Base-by-base conservation (phyloP, 2,888 invertebrate species). In the Andricus quercusramuli region DNA sequence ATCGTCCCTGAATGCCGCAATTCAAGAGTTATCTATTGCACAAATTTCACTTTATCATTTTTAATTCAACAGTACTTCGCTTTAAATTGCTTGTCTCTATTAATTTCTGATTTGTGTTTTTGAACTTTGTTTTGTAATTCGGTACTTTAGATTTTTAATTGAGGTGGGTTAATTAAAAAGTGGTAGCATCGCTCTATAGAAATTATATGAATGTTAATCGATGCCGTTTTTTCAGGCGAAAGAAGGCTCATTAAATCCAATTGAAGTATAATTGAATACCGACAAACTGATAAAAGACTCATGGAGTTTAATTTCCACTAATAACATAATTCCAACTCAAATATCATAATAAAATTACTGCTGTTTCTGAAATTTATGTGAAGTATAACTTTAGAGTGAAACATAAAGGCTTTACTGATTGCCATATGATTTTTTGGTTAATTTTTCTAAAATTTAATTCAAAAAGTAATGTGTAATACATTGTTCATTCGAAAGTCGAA, bases 1-100 rank as follows among this genome's bases (percentile, higher is more conserved):
- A 56, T 56, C 56, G n/a, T 37, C 51, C 4, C 74, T 74, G 56
- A 74, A 74, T 74, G 37, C 56, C 29, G 6, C 32, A 29, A 74
- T 74, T 51, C 32, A 74, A 67, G 15, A 70, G 47, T 32, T 56
- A 37, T 59, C 25, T 22, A 22, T 59, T 22, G 22, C n/a, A 59
- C 59, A 59, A 11, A 59, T 59, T 59, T 59, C 22, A 9, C 13
- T 59, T 22, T 17, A 17, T 47, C 17, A 1, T 59, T 11, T 59
- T n/a, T 13, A 56, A 56, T n/a, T 0, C n/a, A 3, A 20, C 3
- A 3, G 56, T 56, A 22, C n/a, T n/a, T 11, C 3, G n/a, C n/a
- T 56, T 56, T 56, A 3, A 56, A 22, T 8, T 56, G n/a, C 56
- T 56, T n/a, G n/a, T 2, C 9, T 56, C n/a, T 2, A 56, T n/a